phyloP scores from a whole-genome alignment of 2,113 vertebrate species.

The Alethe castanea region DNA sequence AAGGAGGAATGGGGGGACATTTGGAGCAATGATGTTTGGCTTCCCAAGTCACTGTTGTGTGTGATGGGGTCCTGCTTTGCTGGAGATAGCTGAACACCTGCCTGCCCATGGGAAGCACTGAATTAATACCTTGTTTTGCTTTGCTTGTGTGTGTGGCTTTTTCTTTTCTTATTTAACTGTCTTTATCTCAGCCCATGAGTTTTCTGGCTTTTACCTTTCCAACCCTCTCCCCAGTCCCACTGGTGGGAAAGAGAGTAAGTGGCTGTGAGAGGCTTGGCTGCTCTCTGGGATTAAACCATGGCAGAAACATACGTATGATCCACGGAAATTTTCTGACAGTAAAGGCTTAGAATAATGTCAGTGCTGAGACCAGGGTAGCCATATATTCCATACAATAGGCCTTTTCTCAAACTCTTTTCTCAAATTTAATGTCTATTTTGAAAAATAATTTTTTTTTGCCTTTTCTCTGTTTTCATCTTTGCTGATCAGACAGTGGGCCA shows the following conservation, averaged over 20 bases:
- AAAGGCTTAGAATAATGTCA: neutral
- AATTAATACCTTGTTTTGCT: neutral
- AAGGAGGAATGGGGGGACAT: fast-evolving
- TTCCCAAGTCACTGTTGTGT: fast-evolving
- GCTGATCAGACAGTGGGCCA: neutral
- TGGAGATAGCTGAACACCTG: neutral
- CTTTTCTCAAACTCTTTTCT: neutral
- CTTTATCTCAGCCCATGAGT: neutral
- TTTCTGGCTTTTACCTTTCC: neutral
- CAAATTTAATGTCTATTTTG: neutral
- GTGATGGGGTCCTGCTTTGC: neutral
- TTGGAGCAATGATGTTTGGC: neutral
- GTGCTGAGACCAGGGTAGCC: neutral
- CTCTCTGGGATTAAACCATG: neutral
- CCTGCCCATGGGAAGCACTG: neutral
- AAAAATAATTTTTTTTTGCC: neutral
- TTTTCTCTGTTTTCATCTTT: neutral
- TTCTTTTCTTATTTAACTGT: neutral
- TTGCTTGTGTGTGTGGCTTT: fast-evolving
- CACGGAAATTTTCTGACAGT: neutral
- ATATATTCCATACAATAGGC: fast-evolving
- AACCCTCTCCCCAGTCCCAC: neutral
- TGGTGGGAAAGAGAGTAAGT: neutral
- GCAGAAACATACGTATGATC: neutral
- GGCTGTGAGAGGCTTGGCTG: neutral